These are phyloP conservation scores for Oeneis ivallda DNA, from an alignment of 2,888 invertebrate species.

Conservation along the genomic window DNA sequence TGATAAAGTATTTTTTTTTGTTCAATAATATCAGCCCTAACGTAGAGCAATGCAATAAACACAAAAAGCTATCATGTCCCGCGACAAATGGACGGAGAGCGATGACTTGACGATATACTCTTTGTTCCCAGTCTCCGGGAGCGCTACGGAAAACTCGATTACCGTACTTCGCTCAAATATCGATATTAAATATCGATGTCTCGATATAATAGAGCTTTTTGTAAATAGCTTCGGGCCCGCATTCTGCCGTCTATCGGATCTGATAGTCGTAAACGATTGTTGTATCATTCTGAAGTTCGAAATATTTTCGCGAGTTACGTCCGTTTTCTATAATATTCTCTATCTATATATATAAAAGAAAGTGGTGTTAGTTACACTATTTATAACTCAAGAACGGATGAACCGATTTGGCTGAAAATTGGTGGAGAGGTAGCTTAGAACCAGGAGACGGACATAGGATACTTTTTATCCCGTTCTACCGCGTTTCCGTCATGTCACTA, in stretches of 20 bases:
- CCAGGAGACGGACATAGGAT: too few species aligned
- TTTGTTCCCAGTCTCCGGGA: slow-evolving; percentile 49
- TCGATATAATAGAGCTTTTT: slow-evolving; percentile 17
- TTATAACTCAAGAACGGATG: too few species aligned
- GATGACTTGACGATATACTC: slow-evolving; percentile 59
- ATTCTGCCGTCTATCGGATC: slow-evolving; percentile 12
- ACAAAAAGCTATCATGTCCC: slow-evolving; percentile 46
- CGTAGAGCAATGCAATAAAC: slow-evolving; percentile 25
- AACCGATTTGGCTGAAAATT: too few species aligned
- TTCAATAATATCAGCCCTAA: slow-evolving; percentile 24
- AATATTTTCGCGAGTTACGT: neutral
- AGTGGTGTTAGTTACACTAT: too few species aligned
- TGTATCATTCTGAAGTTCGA: neutral
- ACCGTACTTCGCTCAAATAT: slow-evolving; percentile 31
- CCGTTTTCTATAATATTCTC: too few species aligned
- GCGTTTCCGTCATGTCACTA: too few species aligned
- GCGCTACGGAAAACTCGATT: slow-evolving; percentile 37
- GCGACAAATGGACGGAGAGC: slow-evolving; percentile 56
- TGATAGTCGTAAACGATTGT: slow-evolving; percentile 5
- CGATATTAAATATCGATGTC: slow-evolving; percentile 28
- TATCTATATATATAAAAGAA: too few species aligned
- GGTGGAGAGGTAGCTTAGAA: too few species aligned
- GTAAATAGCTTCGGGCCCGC: slow-evolving; percentile 5
- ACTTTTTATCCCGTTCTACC: too few species aligned
- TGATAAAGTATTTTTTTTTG: too few species aligned